A percentile compares a stretch with the other conserved stretches of the same genome.
phyloP scores from a whole-genome alignment of 2,797 vertebrate species.

The Arrhamphus sclerolepis region DNA sequence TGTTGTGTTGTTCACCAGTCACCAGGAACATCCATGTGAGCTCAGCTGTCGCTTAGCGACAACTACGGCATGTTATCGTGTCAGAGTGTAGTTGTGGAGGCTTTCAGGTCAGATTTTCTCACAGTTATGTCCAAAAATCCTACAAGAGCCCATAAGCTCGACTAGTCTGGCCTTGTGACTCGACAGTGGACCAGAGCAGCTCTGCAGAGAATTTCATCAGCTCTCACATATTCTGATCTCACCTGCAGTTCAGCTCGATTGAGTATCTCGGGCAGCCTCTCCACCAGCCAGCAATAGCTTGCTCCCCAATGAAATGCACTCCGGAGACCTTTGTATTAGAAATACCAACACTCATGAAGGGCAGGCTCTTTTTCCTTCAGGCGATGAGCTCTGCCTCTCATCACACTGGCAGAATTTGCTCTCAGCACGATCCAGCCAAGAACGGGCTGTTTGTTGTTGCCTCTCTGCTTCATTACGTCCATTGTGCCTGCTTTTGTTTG shows the following conservation, averaged over 20 bases:
- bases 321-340: slow-evolving; percentile 22
- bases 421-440: not conserved
- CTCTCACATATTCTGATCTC: slow-evolving; percentile 53
- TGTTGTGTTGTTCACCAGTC: not conserved
- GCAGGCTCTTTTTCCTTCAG: too few species aligned
- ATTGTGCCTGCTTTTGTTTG: slow-evolving; percentile 39
- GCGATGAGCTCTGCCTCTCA: too few species aligned
- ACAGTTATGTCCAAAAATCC: slow-evolving; percentile 28
- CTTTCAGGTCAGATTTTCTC: slow-evolving; percentile 35
- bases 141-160: slow-evolving; percentile 44
- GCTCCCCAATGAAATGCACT: slow-evolving; percentile 28
- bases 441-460: not conserved
- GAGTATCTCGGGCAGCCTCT: slow-evolving; percentile 26
- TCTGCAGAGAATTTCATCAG: slow-evolving; percentile 56
- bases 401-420: too few species aligned
- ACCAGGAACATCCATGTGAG: not conserved
- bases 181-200: slow-evolving; percentile 17
- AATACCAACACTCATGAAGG: slow-evolving; percentile 3
- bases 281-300: slow-evolving; percentile 25
- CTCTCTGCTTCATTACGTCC: not conserved
- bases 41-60: too few species aligned
- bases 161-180: slow-evolving; percentile 29
- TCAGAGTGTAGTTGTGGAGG: not conserved
- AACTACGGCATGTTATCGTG: not conserved
- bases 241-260: slow-evolving; percentile 40